A percentile compares a stretch with the other conserved stretches of the same genome.
phyloP scores from a whole-genome alignment of 2,113 vertebrate species.

The Sceloporus tristichus region DNA sequence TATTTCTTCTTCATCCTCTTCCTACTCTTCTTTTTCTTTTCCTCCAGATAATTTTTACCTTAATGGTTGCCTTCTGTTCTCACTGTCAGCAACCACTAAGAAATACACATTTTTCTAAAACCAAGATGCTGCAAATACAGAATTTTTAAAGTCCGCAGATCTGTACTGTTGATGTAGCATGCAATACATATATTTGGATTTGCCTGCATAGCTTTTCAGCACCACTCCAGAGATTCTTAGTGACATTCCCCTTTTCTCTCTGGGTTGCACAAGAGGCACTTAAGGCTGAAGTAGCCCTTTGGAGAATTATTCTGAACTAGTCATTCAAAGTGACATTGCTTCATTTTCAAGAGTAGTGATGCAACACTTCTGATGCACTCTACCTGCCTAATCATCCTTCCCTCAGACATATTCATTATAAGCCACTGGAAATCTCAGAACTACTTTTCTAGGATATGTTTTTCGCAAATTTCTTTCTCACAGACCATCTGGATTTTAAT shows the following conservation, averaged over 20 bases:
- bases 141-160: background rate
- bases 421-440: constrained; percentile 11
- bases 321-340: constrained; percentile 26
- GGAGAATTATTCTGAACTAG: constrained; percentile 35
- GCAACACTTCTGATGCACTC: background rate
- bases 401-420: constrained; percentile 17
- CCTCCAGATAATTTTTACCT: background rate
- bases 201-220: constrained; percentile 51
- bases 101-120: constrained; percentile 21
- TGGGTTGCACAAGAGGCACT: constrained; percentile 61
- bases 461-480: background rate
- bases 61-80: background rate
- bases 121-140: background rate
- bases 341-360: constrained; percentile 35
- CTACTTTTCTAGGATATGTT: background rate
- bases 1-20: background rate
- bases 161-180: background rate
- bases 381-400: constrained; percentile 27
- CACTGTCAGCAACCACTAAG: constrained; percentile 9
- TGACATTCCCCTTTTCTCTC: constrained; percentile 60
- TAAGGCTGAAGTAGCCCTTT: constrained; percentile 57
- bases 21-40: background rate
- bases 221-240: constrained; percentile 34
- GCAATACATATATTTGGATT: constrained; percentile 39
- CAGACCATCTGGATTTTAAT: constrained; percentile 18